These are phyloP conservation scores for Psococerastis gibbosa DNA, from an alignment of 2,888 invertebrate species.

Conservation along the genomic window DNA sequence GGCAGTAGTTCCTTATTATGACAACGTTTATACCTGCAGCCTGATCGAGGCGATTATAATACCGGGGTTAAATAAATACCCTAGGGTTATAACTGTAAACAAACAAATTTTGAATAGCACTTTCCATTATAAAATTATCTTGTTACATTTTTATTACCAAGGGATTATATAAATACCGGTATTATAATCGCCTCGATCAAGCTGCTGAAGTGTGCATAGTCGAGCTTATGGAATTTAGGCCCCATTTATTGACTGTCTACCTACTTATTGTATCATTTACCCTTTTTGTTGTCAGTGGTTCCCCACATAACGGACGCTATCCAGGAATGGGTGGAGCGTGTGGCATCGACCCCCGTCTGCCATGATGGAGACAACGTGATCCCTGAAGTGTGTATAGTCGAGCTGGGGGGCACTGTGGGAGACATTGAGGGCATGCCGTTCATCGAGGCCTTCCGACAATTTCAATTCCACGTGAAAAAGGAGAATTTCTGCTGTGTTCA, in stretches of 20 bases:
- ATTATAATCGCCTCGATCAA: too few relatives aligned
- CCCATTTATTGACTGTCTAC: too few relatives aligned
- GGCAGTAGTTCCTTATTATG: neutral
- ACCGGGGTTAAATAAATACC: too few relatives aligned
- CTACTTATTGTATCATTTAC: neutral
- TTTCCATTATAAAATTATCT: too few relatives aligned
- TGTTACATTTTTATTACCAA: too few relatives aligned
- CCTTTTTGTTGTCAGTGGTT: constrained; percentile 45
- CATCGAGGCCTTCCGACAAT: constrained; percentile 94
- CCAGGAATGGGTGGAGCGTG: constrained; percentile 93
- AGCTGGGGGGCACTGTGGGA: constrained; percentile 95
- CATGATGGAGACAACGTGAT: constrained; percentile 36
- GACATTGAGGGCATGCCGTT: constrained; percentile 99
- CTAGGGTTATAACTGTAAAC: too few relatives aligned
- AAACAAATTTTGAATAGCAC: too few relatives aligned
- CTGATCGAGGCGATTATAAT: too few relatives aligned
- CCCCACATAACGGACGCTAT: constrained; percentile 98
- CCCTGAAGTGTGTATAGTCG: constrained; percentile 62
- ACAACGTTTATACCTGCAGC: too few relatives aligned
- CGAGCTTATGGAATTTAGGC: neutral
- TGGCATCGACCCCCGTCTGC: constrained; percentile 69
- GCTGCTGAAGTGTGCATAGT: too few relatives aligned
- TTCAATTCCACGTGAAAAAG: constrained; percentile 79
- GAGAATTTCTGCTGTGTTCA: constrained; percentile 95
- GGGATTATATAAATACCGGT: too few relatives aligned